Evolutionary conservation across 1,140 invertebrate genomes (phyloP), one percentile per base, ranked within the genome.

Genomic region (Bombus soroeensis): DNA sequence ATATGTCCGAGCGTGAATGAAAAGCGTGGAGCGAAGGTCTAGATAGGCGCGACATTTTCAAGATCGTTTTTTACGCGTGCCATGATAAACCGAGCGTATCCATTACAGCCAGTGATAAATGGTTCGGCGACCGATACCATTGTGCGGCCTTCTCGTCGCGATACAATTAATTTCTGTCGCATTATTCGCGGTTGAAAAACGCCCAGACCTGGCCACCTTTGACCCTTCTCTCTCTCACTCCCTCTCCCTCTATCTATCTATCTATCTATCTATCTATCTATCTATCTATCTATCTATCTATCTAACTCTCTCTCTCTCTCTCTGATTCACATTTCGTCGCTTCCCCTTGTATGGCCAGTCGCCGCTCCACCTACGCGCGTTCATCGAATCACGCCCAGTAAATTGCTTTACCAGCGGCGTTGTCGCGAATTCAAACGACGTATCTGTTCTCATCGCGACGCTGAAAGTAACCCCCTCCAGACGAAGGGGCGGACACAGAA

Each of bases 181-280:
- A 85, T 85, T 85, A 85, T 85, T 85, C 83, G 83, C 57, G 68
- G 77, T 71, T 64, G 77, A 85, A 85, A 85, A 85, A 85, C 76
- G 34, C 57, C 41, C 53, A 10, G 28, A 13, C 59, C 53, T 39
- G 32, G 41, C 22, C 25, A 34, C 66, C 68, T 85, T 80, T 78
- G 75, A 72, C 68, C 82, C 32, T n/a, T 2, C 15, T 18, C n/a
- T n/a, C 62, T 15, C 32, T n/a, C 6, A 1, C 15, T 18, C 43
- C 1, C 5, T 0, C 47, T 10, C 10, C 3, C 3, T 64, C 62
- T 15, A 2, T 32, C n/a, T 32, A 0, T 18, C n/a, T 8, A 0
- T 2, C n/a, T 18, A 4, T 32, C 13, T 5, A 41, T 1, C 2
- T 0, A 22, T 25, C 9, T 41, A 3, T 59, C 13, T 32, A 9